Percentiles rank a stretch among this genome's conserved stretches.
Conservation (phyloP, 2,888 invertebrate species). For the Nycteola revayana region DNA sequence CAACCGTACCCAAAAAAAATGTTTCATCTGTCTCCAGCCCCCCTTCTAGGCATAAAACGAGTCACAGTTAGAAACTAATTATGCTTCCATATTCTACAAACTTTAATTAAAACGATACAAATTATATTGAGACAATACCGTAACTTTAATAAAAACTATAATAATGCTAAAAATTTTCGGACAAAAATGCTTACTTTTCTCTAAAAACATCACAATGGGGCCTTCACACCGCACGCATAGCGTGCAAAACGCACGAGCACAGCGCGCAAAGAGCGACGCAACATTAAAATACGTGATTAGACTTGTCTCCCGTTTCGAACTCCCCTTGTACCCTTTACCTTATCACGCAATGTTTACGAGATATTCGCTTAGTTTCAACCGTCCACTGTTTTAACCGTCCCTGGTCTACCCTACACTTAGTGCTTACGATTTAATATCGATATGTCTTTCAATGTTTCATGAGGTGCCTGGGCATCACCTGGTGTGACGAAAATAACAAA, state of each 20-base stretch:
- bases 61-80: slow-evolving; percentile 5
- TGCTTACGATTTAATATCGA: slow-evolving; percentile 45
- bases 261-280: slow-evolving; percentile 10
- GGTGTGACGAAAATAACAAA: slow-evolving; percentile 79
- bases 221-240: slow-evolving; percentile 5
- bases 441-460: slow-evolving; percentile 75
- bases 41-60: background rate
- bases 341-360: slow-evolving; percentile 6
- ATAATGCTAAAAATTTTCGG: background rate
- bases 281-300: slow-evolving; percentile 11
- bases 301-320: slow-evolving; percentile 13
- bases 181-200: background rate
- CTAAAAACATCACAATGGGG: background rate
- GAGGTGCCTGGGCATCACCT: slow-evolving; percentile 73
- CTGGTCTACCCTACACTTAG: slow-evolving; percentile 1
- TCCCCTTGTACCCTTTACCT: slow-evolving; percentile 16
- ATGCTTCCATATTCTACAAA: background rate
- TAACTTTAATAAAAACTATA: background rate
- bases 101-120: slow-evolving; percentile 1
- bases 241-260: no score
- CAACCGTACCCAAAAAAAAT: slow-evolving; percentile 8
- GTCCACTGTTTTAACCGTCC: slow-evolving; percentile 2
- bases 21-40: slow-evolving; percentile 11
- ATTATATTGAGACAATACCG: background rate
- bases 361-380: slow-evolving; percentile 10